Evolutionary conservation across 2,888 invertebrate genomes (phyloP).

Genomic region (Drosophila silvestris): DNA sequence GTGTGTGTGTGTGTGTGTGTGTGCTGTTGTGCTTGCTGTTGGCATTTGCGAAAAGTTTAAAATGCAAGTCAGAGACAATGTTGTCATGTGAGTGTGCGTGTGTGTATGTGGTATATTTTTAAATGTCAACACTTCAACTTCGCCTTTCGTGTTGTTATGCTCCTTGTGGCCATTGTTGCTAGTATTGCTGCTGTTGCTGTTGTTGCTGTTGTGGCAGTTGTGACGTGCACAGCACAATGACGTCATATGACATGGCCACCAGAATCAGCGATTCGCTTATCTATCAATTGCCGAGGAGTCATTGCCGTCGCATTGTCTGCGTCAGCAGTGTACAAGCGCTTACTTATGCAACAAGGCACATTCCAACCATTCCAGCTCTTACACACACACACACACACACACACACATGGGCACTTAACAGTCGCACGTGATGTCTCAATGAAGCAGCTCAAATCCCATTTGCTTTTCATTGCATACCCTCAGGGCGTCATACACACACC

Average conservation of each 20-base stretch:
- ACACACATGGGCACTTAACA: conserved; percentile 40
- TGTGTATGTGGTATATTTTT: conserved; percentile 33
- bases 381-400: conserved; percentile 3
- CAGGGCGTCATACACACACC: conserved; percentile 27
- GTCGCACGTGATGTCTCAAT: conserved; percentile 75
- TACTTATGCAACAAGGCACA: conserved; percentile 15
- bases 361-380: neutral
- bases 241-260: conserved; percentile 48
- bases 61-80: conserved; percentile 55
- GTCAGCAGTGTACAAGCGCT: conserved; percentile 41
- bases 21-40: conserved; percentile 27
- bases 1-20: neutral
- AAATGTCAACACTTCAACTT: conserved; percentile 80
- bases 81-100: neutral
- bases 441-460: conserved; percentile 43
- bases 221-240: conserved; percentile 67
- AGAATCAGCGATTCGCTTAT: conserved; percentile 28
- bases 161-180: conserved; percentile 1
- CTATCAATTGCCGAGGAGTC: conserved; percentile 64
- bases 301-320: conserved; percentile 61
- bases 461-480: conserved; percentile 48
- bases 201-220: conserved; percentile 31
- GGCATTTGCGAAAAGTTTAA: conserved; percentile 60
- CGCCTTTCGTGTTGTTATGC: conserved; percentile 61
- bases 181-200: conserved; percentile 1